A percentile compares a stretch with the other conserved stretches of the same genome.
Evolutionary conservation across 2,888 invertebrate genomes (phyloP).

Genomic region (Tetragonisca angustula): DNA sequence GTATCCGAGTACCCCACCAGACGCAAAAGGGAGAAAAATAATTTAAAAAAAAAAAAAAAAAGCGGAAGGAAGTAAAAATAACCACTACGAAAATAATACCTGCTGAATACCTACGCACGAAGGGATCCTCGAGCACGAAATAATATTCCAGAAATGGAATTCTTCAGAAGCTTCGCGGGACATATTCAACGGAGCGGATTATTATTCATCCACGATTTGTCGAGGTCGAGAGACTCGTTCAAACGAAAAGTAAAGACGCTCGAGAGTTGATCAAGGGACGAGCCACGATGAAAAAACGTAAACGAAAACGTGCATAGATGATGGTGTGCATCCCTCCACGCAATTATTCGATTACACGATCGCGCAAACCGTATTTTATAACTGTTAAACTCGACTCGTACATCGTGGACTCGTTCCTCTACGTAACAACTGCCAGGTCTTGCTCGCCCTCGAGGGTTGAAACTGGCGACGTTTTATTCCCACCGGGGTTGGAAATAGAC

Average conservation of each 20-base stretch:
- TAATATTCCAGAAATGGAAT: not conserved
- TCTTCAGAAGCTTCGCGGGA: not conserved
- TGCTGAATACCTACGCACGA: not conserved
- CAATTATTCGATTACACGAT: not conserved
- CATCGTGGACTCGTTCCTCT: not conserved
- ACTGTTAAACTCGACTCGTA: not conserved
- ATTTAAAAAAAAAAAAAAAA: too few species aligned
- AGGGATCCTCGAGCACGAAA: conserved; percentile 11
- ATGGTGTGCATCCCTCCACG: not conserved
- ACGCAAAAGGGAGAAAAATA: not conserved
- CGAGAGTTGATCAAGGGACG: conserved; percentile 3
- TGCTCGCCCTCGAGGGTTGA: not conserved
- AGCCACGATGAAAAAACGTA: not conserved
- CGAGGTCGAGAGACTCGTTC: not conserved
- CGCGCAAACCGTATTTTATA: not conserved
- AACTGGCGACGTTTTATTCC: not conserved
- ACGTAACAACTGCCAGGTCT: too few species aligned
- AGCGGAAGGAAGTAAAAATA: too few species aligned
- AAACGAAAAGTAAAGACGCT: not conserved
- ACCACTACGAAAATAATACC: too few species aligned
- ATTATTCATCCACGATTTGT: conserved; percentile 12
- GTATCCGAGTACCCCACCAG: too few species aligned
- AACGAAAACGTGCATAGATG: not conserved
- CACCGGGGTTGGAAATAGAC: not conserved
- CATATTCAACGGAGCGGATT: conserved; percentile 7